Evolutionary conservation across 2,797 vertebrate species (phyloP).

Genomic region (Carcharodon carcharias): DNA sequence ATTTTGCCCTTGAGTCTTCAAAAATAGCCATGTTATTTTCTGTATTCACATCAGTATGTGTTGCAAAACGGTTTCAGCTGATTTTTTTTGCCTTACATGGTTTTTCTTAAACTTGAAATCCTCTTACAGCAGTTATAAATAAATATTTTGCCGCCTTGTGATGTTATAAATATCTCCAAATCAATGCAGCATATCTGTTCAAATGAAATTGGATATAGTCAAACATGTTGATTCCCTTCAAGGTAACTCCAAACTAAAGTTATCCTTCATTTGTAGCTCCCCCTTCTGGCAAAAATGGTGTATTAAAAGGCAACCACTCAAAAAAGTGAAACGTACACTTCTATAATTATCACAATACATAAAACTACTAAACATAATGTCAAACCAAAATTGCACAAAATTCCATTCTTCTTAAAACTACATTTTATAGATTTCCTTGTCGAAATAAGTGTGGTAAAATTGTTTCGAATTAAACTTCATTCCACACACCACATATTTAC

Average conservation of each 20-base stretch:
- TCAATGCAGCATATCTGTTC: neutral
- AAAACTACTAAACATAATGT: neutral
- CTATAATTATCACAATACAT: neutral
- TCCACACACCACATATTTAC: neutral
- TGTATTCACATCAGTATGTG: neutral
- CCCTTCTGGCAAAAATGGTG: neutral
- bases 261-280: neutral
- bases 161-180: neutral
- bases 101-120: neutral
- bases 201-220: neutral
- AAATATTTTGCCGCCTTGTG: neutral
- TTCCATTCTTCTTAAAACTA: neutral
- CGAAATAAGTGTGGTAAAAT: neutral
- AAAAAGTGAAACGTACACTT: neutral
- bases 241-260: neutral
- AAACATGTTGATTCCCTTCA: neutral
- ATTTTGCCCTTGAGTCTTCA: too few relatives aligned
- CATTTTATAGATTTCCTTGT: neutral
- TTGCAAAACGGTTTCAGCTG: neutral
- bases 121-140: neutral
- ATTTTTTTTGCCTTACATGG: neutral
- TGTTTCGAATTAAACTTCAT: neutral
- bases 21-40: neutral
- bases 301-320: neutral
- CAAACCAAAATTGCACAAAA: neutral